Evolutionary conservation across 2,113 vertebrate species (phyloP).

Genomic region (Lepidothrix coronata): DNA sequence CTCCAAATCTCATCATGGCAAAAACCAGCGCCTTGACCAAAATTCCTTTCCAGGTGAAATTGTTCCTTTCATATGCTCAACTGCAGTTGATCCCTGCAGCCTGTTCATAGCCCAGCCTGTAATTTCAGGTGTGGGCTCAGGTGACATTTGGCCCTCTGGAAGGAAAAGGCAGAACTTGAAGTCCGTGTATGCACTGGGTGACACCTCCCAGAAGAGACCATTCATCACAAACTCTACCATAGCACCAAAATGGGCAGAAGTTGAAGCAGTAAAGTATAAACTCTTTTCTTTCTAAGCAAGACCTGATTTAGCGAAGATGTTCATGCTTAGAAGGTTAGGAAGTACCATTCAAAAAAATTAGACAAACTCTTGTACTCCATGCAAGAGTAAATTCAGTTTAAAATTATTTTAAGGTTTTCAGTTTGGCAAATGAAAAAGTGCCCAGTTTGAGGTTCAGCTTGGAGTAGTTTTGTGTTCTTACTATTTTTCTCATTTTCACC

Average conservation of each 20-base stretch:
- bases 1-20: not conserved
- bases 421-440: not conserved
- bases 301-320: not conserved
- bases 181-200: fast-evolving
- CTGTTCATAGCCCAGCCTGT: not conserved
- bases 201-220: not conserved
- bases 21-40: not conserved
- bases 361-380: not conserved
- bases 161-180: not conserved
- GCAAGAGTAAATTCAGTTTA: not conserved
- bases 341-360: not conserved
- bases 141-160: not conserved
- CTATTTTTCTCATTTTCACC: not conserved
- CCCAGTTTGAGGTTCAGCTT: not conserved
- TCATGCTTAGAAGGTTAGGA: not conserved
- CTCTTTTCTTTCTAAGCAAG: not conserved
- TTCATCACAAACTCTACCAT: not conserved
- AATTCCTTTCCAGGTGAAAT: not conserved
- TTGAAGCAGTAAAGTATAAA: not conserved
- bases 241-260: not conserved
- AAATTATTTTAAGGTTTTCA: not conserved
- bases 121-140: not conserved
- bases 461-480: not conserved
- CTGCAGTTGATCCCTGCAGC: not conserved
- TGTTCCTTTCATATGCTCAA: not conserved